Conservation (phyloP, 2,113 vertebrate species). For the Melospiza georgiana region DNA sequence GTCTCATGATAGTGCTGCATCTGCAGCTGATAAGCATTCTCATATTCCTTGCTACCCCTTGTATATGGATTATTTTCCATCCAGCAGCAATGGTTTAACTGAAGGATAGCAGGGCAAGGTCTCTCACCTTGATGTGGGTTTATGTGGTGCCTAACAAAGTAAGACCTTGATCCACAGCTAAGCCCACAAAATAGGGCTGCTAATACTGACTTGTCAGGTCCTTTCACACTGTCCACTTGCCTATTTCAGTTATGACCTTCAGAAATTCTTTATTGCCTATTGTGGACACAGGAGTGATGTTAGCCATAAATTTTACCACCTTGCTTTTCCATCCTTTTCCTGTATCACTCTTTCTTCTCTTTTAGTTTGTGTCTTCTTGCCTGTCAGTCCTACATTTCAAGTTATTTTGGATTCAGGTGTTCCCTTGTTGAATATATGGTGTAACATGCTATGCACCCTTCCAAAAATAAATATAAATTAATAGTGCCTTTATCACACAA, state of each 20-base stretch:
- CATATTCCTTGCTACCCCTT: background rate
- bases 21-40: background rate
- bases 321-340: background rate
- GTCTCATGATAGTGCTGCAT: background rate
- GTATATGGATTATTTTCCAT: background rate
- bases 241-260: slow-evolving; percentile 46
- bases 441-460: background rate
- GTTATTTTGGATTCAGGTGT: background rate
- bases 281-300: slow-evolving; percentile 4
- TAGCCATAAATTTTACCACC: slow-evolving; percentile 45
- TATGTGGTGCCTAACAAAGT: slow-evolving; percentile 30
- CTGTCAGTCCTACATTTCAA: background rate
- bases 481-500: background rate
- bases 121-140: slow-evolving; percentile 27
- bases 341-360: background rate
- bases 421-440: background rate
- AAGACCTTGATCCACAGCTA: slow-evolving; percentile 53
- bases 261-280: slow-evolving; percentile 42
- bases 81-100: background rate
- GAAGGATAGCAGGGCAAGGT: slow-evolving; percentile 38
- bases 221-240: background rate
- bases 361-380: background rate
- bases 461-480: slow-evolving; percentile 26
- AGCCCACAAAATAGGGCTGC: slow-evolving; percentile 11
- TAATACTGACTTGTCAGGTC: slow-evolving; percentile 17